Conservation (phyloP, 2,888 invertebrate genomes). For the Lepidochrysops patricia region DNA sequence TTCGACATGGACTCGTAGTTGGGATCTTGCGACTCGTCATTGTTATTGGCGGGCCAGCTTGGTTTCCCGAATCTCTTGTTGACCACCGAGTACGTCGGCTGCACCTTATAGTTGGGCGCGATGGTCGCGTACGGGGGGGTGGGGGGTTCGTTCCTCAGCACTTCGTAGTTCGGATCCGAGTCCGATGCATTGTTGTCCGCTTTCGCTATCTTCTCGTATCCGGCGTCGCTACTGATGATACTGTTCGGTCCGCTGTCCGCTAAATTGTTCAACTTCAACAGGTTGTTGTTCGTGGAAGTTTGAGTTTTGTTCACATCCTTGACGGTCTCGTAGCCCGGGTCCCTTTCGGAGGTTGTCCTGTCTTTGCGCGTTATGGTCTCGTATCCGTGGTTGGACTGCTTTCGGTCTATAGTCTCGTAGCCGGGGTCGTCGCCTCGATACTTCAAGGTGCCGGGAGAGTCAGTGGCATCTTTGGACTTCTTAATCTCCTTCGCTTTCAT, state of each 20-base stretch:
- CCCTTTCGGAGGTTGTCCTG: slow-evolving; percentile 58
- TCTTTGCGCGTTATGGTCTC: slow-evolving; percentile 72
- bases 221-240: slow-evolving; percentile 78
- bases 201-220: slow-evolving; percentile 80
- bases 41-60: slow-evolving; percentile 69
- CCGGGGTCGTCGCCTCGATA: slow-evolving; percentile 65
- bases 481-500: slow-evolving; percentile 65
- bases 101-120: slow-evolving; percentile 55
- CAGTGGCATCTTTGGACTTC: slow-evolving; percentile 45
- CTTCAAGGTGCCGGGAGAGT: slow-evolving; percentile 36
- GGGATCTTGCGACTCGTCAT: slow-evolving; percentile 76
- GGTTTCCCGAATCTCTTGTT: slow-evolving; percentile 69
- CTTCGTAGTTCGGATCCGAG: slow-evolving; percentile 87
- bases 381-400: slow-evolving; percentile 73
- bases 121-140: slow-evolving; percentile 68
- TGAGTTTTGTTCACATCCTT: slow-evolving; percentile 50
- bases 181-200: slow-evolving; percentile 69
- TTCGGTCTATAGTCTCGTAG: slow-evolving; percentile 66
- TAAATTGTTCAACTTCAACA: slow-evolving; percentile 46
- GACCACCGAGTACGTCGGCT: slow-evolving; percentile 72
- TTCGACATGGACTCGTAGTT: slow-evolving; percentile 85
- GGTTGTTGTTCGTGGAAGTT: slow-evolving; percentile 43
- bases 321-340: slow-evolving; percentile 79
- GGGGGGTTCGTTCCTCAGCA: slow-evolving; percentile 75
- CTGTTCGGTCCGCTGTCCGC: slow-evolving; percentile 75